A percentile compares a stretch with the other conserved stretches of the same genome.
These are phyloP conservation scores for Sarcophilus harrisii DNA, from an alignment of 2,797 vertebrate genomes.

Conservation along the genomic window DNA sequence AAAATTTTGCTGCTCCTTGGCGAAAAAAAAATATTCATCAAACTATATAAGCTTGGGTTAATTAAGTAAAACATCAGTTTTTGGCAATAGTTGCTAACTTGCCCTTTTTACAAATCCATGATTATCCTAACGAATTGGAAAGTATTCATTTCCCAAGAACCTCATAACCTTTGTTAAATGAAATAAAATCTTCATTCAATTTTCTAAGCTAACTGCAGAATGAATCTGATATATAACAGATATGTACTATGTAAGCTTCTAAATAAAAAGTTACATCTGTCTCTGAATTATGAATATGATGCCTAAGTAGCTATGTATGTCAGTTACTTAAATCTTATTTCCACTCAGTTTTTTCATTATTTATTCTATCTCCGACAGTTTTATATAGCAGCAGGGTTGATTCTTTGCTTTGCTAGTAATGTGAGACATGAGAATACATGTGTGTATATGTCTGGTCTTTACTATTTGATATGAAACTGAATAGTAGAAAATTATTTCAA, in stretches of 20 bases:
- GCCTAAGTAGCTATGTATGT: constrained; percentile 33
- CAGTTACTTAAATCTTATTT: neutral
- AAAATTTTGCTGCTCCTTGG: neutral
- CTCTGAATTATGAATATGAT: constrained; percentile 38
- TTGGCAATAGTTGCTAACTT: constrained; percentile 51
- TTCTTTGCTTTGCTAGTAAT: constrained; percentile 32
- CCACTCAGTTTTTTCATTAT: neutral
- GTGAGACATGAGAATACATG: neutral
- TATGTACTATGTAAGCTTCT: neutral
- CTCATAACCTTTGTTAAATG: constrained; percentile 57
- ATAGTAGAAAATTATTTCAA: constrained; percentile 49
- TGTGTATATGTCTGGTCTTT: neutral
- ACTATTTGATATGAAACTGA: neutral
- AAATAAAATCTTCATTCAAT: constrained; percentile 43
- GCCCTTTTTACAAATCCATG: constrained; percentile 37
- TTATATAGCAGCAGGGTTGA: constrained; percentile 8
- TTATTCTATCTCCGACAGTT: neutral
- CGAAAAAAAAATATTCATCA: constrained; percentile 29
- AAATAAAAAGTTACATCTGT: constrained; percentile 21
- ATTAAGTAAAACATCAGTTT: constrained; percentile 47
- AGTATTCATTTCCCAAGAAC: constrained; percentile 42
- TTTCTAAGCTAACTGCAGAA: constrained; percentile 44
- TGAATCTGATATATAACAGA: constrained; percentile 19
- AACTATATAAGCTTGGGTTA: constrained; percentile 9
- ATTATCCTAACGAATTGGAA: constrained; percentile 43